Conservation (phyloP, 2,888 invertebrate species). For the Drosophila glabriapex region DNA sequence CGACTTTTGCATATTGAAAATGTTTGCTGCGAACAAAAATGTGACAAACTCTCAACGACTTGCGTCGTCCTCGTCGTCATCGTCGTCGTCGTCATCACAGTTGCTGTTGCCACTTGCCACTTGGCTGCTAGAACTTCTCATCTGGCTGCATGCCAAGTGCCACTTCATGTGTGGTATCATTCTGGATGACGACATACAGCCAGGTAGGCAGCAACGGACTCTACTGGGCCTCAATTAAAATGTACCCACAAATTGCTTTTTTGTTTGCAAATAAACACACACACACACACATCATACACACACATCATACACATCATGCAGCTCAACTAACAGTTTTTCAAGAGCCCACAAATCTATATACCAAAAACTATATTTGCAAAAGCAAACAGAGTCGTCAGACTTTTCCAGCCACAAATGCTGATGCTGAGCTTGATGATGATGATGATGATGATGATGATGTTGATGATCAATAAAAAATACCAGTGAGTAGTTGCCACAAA, state of each 20-base stretch:
- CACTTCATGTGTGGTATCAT: slow-evolving; percentile 15
- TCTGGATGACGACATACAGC: slow-evolving; percentile 21
- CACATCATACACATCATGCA: not conserved
- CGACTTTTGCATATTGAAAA: slow-evolving; percentile 79
- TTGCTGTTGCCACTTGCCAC: slow-evolving; percentile 8
- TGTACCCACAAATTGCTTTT: slow-evolving; percentile 72
- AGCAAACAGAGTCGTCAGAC: not conserved
- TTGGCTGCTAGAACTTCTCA: slow-evolving; percentile 32
- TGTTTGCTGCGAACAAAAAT: slow-evolving; percentile 67
- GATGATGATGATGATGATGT: not conserved
- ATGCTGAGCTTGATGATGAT: not conserved
- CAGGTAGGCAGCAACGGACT: slow-evolving; percentile 35
- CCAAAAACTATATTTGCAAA: slow-evolving; percentile 11
- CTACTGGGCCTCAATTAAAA: slow-evolving; percentile 67
- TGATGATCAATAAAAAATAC: slow-evolving; percentile 17
- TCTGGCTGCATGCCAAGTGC: slow-evolving; percentile 67
- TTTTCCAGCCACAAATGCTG: slow-evolving; percentile 7
- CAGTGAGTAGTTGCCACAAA: slow-evolving; percentile 4
- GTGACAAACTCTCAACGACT: slow-evolving; percentile 78
- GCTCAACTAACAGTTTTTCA: not conserved
- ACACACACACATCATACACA: not conserved
- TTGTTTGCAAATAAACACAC: slow-evolving; percentile 66
- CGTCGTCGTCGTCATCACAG: slow-evolving; percentile 50
- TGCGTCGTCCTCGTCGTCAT: slow-evolving; percentile 55
- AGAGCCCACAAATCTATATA: not conserved